Base-by-base conservation (phyloP, 2,113 vertebrate species). In the Benitochromis conjunctus region DNA sequence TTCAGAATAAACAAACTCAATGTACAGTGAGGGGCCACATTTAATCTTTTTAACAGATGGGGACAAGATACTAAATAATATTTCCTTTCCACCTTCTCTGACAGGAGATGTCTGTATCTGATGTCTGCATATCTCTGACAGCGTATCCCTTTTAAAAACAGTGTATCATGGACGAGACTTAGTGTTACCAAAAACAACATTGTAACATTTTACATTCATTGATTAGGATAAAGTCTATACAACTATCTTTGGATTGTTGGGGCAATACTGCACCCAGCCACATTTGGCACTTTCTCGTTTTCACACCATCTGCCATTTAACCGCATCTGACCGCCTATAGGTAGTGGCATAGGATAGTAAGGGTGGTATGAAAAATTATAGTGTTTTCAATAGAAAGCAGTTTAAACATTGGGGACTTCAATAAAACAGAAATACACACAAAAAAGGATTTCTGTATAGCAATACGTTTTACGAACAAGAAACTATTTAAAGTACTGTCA, bases 11-110 rank as follows among this genome's bases (percentile, higher is more conserved):
- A 91, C 86, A 91, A 86, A 46, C 83, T 62, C 55, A 79, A 81
- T 57, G 80, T 53, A 54, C 41, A 82, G 31, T 36, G 11, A 55
- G 57, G 48, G 31, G 54, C 57, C 41, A 29, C 24, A 54, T 80
- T 55, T 64, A 92, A 82, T 66, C 7, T 9, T 92, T 92, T 58
- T 54, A 85, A 83, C 92, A 93, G 91, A 90, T 78, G 86, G 82
- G 18, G 4, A 83, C 11, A 80, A 71, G 87, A 41, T 9, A 10
- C 78, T 84, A 60, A 85, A 90, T 83, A 43, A 79, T 36, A 19
- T 83, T 74, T 76, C 58, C 81, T 77, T 80, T 83, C 80, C 19
- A 43, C 46, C 9, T 60, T 69, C 29, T 21, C 55, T 79, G 26
- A 80, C 62, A 57, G 38, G 56, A 41, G 66, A 79, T 43, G 58